phyloP scores from a whole-genome alignment of 2,113 vertebrate species.

The Triplophysa rosa region DNA sequence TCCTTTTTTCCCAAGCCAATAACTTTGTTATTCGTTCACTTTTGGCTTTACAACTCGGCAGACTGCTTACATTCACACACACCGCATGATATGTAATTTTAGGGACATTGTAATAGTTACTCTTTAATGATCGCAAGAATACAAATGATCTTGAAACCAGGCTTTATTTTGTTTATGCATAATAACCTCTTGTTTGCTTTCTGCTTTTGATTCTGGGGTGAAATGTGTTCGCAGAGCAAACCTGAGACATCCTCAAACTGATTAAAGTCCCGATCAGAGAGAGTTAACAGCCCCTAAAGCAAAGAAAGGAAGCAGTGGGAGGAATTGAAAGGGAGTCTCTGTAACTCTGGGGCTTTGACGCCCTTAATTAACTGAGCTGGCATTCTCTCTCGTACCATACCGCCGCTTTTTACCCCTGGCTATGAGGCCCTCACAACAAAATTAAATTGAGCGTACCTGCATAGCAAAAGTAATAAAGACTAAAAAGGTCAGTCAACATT shows the following conservation, averaged over 20 bases:
- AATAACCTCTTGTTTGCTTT: background rate
- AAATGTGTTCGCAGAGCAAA: background rate
- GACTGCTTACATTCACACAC: too few relatives aligned
- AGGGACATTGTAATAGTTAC: too few relatives aligned
- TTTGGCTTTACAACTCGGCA: too few relatives aligned
- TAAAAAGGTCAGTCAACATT: conserved; percentile 49
- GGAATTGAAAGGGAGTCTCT: background rate
- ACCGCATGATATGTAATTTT: too few relatives aligned
- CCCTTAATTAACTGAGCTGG: conserved; percentile 41
- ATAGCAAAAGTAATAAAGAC: conserved; percentile 40
- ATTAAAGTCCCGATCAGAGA: conserved; percentile 27
- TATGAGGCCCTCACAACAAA: conserved; percentile 11
- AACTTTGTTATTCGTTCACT: too few relatives aligned
- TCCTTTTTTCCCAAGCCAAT: too few relatives aligned
- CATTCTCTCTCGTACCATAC: conserved; percentile 16
- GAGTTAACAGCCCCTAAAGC: conserved; percentile 12
- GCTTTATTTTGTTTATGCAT: background rate
- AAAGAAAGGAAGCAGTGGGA: conserved; percentile 11
- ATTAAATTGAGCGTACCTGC: conserved; percentile 15
- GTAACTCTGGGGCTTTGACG: background rate
- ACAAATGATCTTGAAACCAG: background rate
- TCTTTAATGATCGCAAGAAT: too few relatives aligned
- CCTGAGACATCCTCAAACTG: background rate
- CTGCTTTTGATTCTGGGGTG: background rate
- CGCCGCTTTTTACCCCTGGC: background rate